These are phyloP conservation scores for Mastomys natalensis DNA, from an alignment of 2,113 vertebrate species.

Conservation along the genomic window DNA sequence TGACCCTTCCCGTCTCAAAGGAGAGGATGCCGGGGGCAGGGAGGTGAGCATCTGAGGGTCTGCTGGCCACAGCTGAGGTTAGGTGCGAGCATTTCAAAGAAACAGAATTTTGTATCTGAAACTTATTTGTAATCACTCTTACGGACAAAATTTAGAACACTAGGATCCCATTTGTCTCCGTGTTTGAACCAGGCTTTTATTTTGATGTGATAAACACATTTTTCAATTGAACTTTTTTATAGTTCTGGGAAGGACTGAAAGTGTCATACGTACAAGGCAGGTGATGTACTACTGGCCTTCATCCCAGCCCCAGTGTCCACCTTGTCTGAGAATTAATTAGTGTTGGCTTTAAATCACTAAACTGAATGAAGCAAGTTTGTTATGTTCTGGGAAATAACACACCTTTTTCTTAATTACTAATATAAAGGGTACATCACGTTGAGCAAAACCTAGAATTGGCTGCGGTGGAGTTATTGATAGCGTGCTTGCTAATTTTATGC, in stretches of 20 bases:
- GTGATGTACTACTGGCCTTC: neutral
- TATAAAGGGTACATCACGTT: neutral
- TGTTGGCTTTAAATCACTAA: neutral
- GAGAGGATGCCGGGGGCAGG: too few species aligned
- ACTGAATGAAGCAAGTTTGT: neutral
- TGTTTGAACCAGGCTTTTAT: neutral
- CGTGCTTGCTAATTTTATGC: neutral
- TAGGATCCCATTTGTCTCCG: neutral
- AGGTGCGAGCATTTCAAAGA: neutral
- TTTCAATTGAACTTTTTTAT: neutral
- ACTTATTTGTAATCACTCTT: neutral
- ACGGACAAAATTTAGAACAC: neutral
- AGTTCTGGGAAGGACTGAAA: neutral
- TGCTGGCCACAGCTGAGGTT: accelerated
- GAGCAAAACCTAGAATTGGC: neutral
- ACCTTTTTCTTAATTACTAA: neutral
- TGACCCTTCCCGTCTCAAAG: neutral
- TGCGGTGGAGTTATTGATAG: neutral
- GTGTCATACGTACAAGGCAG: neutral
- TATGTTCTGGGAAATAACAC: neutral
- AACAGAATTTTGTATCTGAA: neutral
- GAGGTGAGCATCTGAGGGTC: neutral
- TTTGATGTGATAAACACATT: neutral
- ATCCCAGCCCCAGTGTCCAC: neutral
- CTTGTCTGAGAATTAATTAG: neutral